Evolutionary conservation across 1,140 invertebrate species (phyloP).

Genomic region (Drosophila pallidifrons): DNA sequence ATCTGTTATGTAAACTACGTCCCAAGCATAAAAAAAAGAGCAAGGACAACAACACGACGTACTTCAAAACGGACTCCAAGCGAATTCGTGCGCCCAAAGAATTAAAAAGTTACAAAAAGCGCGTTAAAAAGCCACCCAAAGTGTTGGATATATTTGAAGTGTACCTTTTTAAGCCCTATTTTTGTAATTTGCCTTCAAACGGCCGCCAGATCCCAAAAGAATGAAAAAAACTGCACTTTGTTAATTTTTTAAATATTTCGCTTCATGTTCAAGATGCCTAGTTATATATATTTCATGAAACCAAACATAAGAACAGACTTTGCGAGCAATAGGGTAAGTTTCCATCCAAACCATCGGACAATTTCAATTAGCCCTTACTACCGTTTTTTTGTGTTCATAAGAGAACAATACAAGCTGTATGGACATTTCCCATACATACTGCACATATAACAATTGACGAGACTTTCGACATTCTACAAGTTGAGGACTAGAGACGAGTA

Average conservation of each 20-base stretch:
- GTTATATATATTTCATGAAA: slow-evolving; percentile 19
- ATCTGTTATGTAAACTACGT: slow-evolving; percentile 78
- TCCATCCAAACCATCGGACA: neutral
- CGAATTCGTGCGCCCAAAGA: slow-evolving; percentile 40
- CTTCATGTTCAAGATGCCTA: slow-evolving; percentile 11
- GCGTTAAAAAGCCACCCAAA: slow-evolving; percentile 42
- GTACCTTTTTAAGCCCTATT: slow-evolving; percentile 11
- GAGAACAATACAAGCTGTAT: no score
- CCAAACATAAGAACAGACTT: slow-evolving; percentile 1
- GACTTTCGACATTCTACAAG: neutral
- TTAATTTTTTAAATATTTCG: slow-evolving; percentile 36
- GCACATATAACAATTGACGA: no score
- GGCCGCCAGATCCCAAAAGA: neutral
- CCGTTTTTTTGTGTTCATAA: no score
- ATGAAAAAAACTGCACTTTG: slow-evolving; percentile 4
- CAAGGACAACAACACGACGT: slow-evolving; percentile 27
- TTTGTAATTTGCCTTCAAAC: slow-evolving; percentile 8
- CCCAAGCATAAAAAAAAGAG: slow-evolving; percentile 57
- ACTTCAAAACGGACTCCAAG: slow-evolving; percentile 24
- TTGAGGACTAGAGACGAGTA: neutral
- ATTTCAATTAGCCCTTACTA: neutral
- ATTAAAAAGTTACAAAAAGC: slow-evolving; percentile 55
- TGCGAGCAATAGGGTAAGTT: neutral
- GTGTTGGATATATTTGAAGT: slow-evolving; percentile 5
- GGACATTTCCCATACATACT: no score